phyloP scores from a whole-genome alignment of 2,113 vertebrate genomes.

The Catharus bicknelli region DNA sequence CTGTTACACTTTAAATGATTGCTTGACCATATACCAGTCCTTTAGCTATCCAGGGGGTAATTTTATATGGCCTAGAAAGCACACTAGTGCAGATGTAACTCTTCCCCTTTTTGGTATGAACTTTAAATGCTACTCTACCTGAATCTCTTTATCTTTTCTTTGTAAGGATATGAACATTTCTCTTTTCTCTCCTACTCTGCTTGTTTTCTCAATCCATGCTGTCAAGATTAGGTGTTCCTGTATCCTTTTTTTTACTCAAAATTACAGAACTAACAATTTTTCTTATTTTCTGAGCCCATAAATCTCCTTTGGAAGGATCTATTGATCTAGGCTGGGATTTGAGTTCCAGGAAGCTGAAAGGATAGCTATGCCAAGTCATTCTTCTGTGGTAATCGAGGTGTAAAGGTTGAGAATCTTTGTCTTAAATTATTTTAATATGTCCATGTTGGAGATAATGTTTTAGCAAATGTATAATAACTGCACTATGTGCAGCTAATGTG shows the following conservation, averaged over 20 bases:
- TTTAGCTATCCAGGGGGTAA: background rate
- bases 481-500: background rate
- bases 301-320: background rate
- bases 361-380: background rate
- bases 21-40: background rate
- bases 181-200: slow-evolving; percentile 78
- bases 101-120: background rate
- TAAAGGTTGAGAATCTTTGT: background rate
- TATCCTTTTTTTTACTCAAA: background rate
- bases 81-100: background rate
- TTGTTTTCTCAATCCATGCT: slow-evolving; percentile 89
- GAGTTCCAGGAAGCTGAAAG: background rate
- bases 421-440: background rate
- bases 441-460: background rate
- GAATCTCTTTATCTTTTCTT: slow-evolving; percentile 9
- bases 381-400: background rate
- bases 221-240: slow-evolving; percentile 90
- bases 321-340: background rate
- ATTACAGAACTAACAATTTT: background rate
- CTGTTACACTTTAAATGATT: background rate
- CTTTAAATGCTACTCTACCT: background rate
- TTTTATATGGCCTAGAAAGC: background rate
- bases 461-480: background rate
- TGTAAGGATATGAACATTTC: slow-evolving; percentile 64
- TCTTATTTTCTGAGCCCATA: background rate